Base-by-base conservation (phyloP, 2,797 vertebrate species). In the Momotus momota region DNA sequence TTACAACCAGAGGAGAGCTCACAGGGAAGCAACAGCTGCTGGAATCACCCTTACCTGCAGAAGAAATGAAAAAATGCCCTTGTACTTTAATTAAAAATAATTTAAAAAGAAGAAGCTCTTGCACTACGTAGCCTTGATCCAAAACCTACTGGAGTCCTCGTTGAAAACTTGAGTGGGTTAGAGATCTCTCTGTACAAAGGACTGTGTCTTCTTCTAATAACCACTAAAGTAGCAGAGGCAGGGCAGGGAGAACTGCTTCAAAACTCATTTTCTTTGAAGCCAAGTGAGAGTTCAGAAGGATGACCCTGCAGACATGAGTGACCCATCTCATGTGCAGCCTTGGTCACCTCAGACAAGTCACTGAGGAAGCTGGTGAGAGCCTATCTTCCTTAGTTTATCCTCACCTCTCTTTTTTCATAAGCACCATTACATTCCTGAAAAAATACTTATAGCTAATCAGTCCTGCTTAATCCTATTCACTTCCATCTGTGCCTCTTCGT, bases 381-480 rank as follows among this genome's bases (percentile, higher is more conserved):
- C 26, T 3, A 20, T 18, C 52, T 46, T 64, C 35, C 64, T 62
- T 52, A 12, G 20, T 70, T 55, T 35, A 69, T 33, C n/a, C 18
- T 16, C 58, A 38, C 12, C 66, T 78, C 62, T 17, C 27, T 31
- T 23, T 17, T 58, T 54, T 49, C 46, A 31, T 5, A 45, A 71
- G 51, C 81, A 60, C 79, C 65, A 67, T 90, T 88, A 77, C 51
- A 38, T 62, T 73, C 43, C 66, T 21, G 51, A 95, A 94, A 94
- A 96, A 96, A 93, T 84, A 87, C 96, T 94, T 91, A 93, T 9
- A 38, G 81, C 51, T 94, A 96, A 98, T 98, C 97, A 98, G 97
- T 67, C 61, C 71, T 69, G 83, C 96, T 97, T 97, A 98, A 97
- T 98, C 94, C 84, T 88, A 72, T 86, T 93, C 84, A 41, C 40